These are phyloP conservation scores for Neocrepidodera transversa DNA, from an alignment of 2,888 invertebrate species.

Conservation along the genomic window DNA sequence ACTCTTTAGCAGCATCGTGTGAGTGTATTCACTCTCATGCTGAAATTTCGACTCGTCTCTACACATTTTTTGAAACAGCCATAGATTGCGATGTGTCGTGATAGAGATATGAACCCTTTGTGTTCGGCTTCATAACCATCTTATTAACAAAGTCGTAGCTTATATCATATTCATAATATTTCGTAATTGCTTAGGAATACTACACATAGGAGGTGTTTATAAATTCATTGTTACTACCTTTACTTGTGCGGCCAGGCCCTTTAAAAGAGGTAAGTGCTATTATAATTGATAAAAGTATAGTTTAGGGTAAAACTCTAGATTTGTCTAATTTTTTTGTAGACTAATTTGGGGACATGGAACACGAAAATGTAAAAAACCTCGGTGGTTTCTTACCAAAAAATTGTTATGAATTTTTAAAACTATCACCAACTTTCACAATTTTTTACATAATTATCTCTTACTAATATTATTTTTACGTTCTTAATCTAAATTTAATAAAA, in stretches of 20 bases:
- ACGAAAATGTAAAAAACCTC: too few relatives aligned
- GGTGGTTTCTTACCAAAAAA: too few relatives aligned
- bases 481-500: too few relatives aligned
- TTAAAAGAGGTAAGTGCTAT: conserved; percentile 9
- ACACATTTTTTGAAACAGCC: conserved; percentile 93
- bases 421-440: too few relatives aligned
- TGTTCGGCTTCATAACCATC: conserved; percentile 37
- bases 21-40: conserved; percentile 67
- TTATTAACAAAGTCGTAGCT: conserved; percentile 28
- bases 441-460: too few relatives aligned
- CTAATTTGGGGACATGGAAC: too few relatives aligned
- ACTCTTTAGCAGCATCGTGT: conserved; percentile 28
- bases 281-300: too few relatives aligned
- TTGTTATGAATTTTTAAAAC: too few relatives aligned
- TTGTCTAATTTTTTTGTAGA: too few relatives aligned
- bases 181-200: conserved; percentile 23
- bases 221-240: conserved; percentile 15
- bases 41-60: conserved; percentile 91
- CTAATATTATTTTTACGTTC: too few relatives aligned
- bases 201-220: conserved; percentile 8
- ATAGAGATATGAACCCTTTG: conserved; percentile 74
- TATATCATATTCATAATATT: conserved; percentile 27
- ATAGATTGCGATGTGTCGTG: conserved; percentile 80
- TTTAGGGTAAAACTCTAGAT: too few relatives aligned
- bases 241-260: background rate